Evolutionary conservation across 2,888 invertebrate genomes (phyloP).

Genomic region (Trichopoda pennipes): DNA sequence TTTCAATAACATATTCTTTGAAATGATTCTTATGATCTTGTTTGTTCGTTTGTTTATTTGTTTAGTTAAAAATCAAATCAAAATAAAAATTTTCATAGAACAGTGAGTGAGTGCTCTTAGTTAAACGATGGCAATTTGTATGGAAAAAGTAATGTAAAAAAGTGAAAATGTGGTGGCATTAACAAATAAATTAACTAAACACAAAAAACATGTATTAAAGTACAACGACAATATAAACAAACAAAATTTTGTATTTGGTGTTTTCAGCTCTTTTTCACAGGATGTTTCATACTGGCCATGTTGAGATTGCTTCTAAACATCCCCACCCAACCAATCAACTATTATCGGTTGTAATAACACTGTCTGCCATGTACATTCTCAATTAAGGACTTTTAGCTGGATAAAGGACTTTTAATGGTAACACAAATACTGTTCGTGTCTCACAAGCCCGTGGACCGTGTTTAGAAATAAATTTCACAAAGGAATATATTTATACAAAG

Average conservation of each 20-base stretch:
- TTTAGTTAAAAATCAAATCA: constrained; percentile 21
- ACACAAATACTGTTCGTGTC: constrained; percentile 71
- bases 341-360: constrained; percentile 58
- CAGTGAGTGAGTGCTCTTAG: constrained; percentile 54
- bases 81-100: constrained; percentile 61
- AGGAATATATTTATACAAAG: constrained; percentile 80
- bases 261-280: constrained; percentile 80
- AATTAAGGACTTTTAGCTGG: constrained; percentile 60
- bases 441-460: constrained; percentile 69
- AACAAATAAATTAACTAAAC: constrained; percentile 65
- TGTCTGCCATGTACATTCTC: constrained; percentile 59
- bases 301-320: constrained; percentile 67
- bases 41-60: constrained; percentile 31
- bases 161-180: constrained; percentile 73
- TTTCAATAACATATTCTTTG: constrained; percentile 56
- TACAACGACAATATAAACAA: constrained; percentile 72
- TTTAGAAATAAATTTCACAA: constrained; percentile 69
- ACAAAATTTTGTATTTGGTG: constrained; percentile 78
- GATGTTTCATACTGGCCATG: constrained; percentile 72
- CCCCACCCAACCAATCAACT: constrained; percentile 60
- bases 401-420: constrained; percentile 70
- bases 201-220: constrained; percentile 37
- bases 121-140: constrained; percentile 77
- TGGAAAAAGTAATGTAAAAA: constrained; percentile 76
- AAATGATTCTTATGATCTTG: constrained; percentile 56